Base-by-base conservation (phyloP, 2,113 vertebrate species). In the Cricetomys ansorgei region DNA sequence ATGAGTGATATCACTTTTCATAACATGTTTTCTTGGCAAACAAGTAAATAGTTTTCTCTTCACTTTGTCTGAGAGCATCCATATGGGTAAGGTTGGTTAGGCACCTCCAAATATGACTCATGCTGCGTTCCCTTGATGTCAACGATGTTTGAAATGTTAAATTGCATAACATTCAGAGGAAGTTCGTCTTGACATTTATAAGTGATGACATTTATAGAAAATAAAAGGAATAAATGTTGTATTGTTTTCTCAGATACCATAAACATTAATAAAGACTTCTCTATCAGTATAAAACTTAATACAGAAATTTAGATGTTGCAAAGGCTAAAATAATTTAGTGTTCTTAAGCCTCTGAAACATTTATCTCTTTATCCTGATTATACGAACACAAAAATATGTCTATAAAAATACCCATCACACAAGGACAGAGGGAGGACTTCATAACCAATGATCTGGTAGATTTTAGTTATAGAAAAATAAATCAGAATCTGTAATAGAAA, bases 161-260 rank as follows among this genome's bases (percentile, higher is more conserved):
- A 92, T 85, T 89, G 1, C 37, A 53, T 93, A 53, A 75, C 12
- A 29, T 7, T 97, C 69, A 88, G 94, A 73, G 64, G 7, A 92
- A 96, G 12, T 69, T 67, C 95, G 93, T 37, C 48, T 31, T 95
- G 37, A 97, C 57, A 92, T 97, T 98, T 93, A 92, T 86, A 45
- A 97, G 1, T 64, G 96, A 81, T 79, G 92, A 10, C 12, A 92
- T 97, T 97, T 96, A 86, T 80, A 96, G 9, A 90, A 75, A 97
- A 62, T 65, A 96, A 94, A 91, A 89, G 84, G 76, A 77, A 94
- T 40, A 97, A 95, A 89, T 76, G 53, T 3, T 23, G 94, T 92
- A 76, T 43, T 89, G 0, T 79, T 90, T 53, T 85, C 67, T 89
- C 3, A 91, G 73, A 88, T 95, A 95, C 96, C 62, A 86, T 37